These are phyloP conservation scores for Lanistes nyassanus DNA, from an alignment of 1,140 invertebrate species.

Conservation along the genomic window DNA sequence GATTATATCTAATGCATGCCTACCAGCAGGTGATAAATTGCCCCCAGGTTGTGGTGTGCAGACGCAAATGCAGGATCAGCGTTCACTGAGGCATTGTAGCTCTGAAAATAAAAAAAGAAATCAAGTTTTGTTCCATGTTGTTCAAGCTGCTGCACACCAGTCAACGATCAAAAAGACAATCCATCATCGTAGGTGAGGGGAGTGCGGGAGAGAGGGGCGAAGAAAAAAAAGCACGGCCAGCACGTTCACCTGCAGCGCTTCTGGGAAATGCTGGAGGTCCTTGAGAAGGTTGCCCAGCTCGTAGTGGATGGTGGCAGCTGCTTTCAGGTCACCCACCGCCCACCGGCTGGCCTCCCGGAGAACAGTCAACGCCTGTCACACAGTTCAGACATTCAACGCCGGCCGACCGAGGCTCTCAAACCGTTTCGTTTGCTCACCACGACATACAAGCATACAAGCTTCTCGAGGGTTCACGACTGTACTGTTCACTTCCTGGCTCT, in stretches of 20 bases:
- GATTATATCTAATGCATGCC: background rate
- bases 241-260: slow-evolving; percentile 34
- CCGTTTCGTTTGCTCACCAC: no score
- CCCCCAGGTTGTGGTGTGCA: slow-evolving; percentile 62
- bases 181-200: background rate
- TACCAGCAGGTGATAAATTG: slow-evolving; percentile 57
- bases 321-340: background rate
- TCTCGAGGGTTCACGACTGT: no score
- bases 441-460: no score
- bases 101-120: slow-evolving; percentile 27
- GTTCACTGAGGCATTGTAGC: slow-evolving; percentile 44
- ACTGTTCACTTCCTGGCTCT: no score
- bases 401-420: no score
- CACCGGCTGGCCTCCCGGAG: slow-evolving; percentile 31
- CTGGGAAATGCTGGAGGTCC: slow-evolving; percentile 36
- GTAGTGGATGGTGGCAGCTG: slow-evolving; percentile 30
- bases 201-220: background rate
- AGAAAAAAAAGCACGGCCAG: background rate
- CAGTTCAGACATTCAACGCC: no score
- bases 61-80: slow-evolving; percentile 47
- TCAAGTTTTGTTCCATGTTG: background rate
- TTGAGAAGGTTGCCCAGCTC: slow-evolving; percentile 44
- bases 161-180: background rate
- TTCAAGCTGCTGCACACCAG: background rate
- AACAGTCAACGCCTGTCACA: slow-evolving; percentile 36